Evolutionary conservation across 1,140 invertebrate genomes (phyloP).

Genomic region (Trissolcus basalis): DNA sequence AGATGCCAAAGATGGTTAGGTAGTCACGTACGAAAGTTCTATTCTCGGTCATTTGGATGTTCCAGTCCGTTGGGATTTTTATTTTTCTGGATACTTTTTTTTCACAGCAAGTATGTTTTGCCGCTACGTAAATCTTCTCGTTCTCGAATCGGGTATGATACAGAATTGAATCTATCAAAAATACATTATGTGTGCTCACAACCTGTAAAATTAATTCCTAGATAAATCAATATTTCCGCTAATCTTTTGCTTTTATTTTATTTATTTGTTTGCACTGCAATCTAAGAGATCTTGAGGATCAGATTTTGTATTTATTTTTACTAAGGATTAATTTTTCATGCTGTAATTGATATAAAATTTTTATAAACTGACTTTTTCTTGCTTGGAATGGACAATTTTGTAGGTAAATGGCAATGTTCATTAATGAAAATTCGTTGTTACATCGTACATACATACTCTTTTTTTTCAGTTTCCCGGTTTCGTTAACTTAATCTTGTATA

Average conservation of each 20-base stretch:
- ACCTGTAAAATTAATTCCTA: conserved; percentile 1
- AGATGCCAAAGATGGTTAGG: background rate
- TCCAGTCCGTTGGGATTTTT: conserved; percentile 1
- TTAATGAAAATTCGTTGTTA: conserved; percentile 38
- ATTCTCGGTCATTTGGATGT: conserved; percentile 1
- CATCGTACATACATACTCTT: conserved; percentile 1
- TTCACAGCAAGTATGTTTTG: background rate
- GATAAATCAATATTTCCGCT: background rate
- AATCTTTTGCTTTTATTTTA: background rate
- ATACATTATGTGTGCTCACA: background rate
- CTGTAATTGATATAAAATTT: conserved; percentile 21
- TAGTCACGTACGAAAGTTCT: background rate
- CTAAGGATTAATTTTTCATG: conserved; percentile 8
- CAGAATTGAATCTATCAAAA: background rate
- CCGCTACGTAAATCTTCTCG: background rate
- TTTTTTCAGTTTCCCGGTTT: background rate
- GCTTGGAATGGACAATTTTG: conserved; percentile 8
- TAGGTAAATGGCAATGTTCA: conserved; percentile 48
- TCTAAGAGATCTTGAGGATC: too few relatives aligned
- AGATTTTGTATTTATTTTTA: background rate
- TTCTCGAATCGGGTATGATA: background rate
- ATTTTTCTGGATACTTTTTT: background rate
- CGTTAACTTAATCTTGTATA: conserved; percentile 27
- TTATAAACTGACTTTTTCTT: conserved; percentile 11
- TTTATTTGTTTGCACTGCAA: too few relatives aligned